Evolutionary conservation across 2,888 invertebrate species (phyloP).

Genomic region (Acanthosepion esculentum): DNA sequence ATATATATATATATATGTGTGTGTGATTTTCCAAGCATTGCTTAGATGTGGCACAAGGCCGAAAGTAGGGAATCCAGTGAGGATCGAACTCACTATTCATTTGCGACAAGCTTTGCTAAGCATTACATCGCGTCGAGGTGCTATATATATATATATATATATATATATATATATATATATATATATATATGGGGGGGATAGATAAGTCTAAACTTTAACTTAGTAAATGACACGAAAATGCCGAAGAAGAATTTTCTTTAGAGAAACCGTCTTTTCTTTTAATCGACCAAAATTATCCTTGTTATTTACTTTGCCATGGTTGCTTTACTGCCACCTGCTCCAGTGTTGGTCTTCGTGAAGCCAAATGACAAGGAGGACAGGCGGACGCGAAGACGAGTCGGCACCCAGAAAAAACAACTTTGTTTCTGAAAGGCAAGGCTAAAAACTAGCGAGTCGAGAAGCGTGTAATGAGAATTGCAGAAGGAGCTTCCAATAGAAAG

Average conservation of each 20-base stretch:
- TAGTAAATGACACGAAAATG: not conserved
- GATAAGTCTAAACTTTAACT: no score
- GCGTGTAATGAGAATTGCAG: conserved; percentile 10
- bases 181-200: no score
- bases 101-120: no score
- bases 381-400: not conserved
- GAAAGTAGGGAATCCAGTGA: no score
- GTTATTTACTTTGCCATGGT: not conserved
- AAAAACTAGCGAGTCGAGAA: not conserved
- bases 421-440: not conserved
- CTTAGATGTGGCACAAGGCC: no score
- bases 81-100: no score
- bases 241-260: not conserved
- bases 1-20: no score
- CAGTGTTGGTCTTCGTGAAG: not conserved
- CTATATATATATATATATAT: no score
- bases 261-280: not conserved
- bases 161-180: no score
- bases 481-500: not conserved
- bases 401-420: conserved; percentile 33
- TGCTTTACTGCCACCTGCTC: not conserved
- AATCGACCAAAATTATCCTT: not conserved
- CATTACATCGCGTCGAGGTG: no score
- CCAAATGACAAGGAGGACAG: not conserved
- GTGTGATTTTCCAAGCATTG: no score